A percentile compares a stretch with the other conserved stretches of the same genome.
Conservation (phyloP, 2,797 vertebrate species). For the Thalassophryne amazonica region DNA sequence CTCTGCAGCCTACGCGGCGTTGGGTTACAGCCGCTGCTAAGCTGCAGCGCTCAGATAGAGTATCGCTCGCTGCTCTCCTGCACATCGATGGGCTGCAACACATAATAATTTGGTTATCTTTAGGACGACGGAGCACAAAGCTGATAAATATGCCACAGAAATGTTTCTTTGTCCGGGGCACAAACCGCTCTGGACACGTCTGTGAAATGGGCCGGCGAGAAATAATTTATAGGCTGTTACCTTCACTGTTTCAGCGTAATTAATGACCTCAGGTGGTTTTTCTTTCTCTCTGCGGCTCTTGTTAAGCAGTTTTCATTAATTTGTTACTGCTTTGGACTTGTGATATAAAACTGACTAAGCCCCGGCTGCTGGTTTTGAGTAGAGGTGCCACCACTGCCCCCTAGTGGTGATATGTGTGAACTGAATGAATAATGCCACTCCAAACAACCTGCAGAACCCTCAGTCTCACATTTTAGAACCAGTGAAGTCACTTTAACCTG, state of each 20-base stretch:
- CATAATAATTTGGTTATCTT: not conserved
- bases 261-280: conserved; percentile 43
- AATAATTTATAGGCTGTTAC: conserved; percentile 21
- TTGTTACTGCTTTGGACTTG: conserved; percentile 34
- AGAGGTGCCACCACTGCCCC: conserved; percentile 40
- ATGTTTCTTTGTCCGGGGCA: not conserved
- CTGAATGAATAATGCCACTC: conserved; percentile 4
- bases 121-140: not conserved
- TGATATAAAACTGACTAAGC: conserved; percentile 26
- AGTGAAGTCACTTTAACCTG: too few relatives aligned
- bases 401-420: conserved; percentile 45
- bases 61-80: not conserved
- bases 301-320: conserved; percentile 54
- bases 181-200: conserved; percentile 11
- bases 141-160: conserved; percentile 16
- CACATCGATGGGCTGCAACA: not conserved
- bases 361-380: too few relatives aligned
- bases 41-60: not conserved
- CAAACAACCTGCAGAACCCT: too few relatives aligned
- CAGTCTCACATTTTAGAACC: too few relatives aligned
- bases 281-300: conserved; percentile 3
- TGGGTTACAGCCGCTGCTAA: not conserved
- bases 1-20: not conserved
- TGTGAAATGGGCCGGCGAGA: conserved; percentile 11
- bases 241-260: conserved; percentile 34